Evolutionary conservation across 2,113 vertebrate species (phyloP), one percentile per base, ranked within the genome.

Genomic region (Otus sunia): DNA sequence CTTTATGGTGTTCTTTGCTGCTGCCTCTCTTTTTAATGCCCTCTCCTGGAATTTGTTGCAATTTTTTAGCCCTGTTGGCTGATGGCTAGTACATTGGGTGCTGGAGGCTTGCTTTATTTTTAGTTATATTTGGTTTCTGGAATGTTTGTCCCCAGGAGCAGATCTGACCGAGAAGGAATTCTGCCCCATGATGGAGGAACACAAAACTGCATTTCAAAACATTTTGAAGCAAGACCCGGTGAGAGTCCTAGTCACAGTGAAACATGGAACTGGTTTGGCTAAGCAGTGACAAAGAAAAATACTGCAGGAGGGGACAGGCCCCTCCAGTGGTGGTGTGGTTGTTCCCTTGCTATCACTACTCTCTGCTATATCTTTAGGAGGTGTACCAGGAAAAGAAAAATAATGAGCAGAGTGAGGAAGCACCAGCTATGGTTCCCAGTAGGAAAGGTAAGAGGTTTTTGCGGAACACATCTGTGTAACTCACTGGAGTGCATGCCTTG

Each of bases 361-460:
- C 23, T 83, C 55, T 72, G 5, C 20, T 71, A 6, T 52, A 26
- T 23, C 19, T 79, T 64, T 59, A 97, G 97, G 86, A 87, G n/a
- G 36, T 6, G 14, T 52, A 47, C 12, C 67, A 53, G 58, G 81
- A 91, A 23, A 88, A 91, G 77, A 68, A 85, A 92, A 75, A 29
- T 5, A 30, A 36, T 10, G 77, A 92, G 15, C 7, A 1, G 58
- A 76, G 69, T 45, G 91, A 91, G n/a, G 89, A 85, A 63, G 39
- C 22, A 8, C n/a, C 71, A 79, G 53, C 84, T 25, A 20, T 69
- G 15, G 69, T 43, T 73, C 66, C 84, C 36, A 87, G 58, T 37
- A 91, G 66, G 84, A 97, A 96, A 96, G 96, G 97, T 97, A 79
- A 94, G 83, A 43, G 17, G 3, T 0, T 56, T 56, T 76, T 49